Conservation (phyloP, 2,888 invertebrate species). For the Leucophora obtusa region DNA sequence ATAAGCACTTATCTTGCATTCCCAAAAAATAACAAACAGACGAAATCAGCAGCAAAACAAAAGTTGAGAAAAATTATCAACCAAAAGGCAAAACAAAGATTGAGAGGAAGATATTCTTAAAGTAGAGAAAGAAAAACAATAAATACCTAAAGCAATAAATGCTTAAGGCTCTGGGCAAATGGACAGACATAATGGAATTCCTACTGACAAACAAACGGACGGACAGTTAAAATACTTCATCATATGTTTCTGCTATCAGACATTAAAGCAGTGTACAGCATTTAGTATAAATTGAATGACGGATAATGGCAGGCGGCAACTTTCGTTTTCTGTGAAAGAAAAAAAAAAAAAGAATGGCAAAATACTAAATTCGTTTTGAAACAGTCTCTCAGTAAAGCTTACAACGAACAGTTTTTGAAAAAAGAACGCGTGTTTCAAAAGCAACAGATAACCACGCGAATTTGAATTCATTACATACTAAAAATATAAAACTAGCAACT, state of each 20-base stretch:
- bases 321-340: constrained; percentile 50
- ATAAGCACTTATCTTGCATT: constrained; percentile 30
- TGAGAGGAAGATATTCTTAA: not conserved
- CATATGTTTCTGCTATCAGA: constrained; percentile 17
- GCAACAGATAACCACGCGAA: not conserved
- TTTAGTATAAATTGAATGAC: constrained; percentile 15
- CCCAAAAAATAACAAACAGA: constrained; percentile 11
- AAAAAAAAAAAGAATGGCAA: constrained; percentile 6
- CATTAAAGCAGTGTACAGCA: not conserved
- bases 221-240: constrained; percentile 19
- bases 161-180: constrained; percentile 22
- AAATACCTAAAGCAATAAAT: constrained; percentile 11
- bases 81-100: constrained; percentile 5
- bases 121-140: not conserved
- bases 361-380: constrained; percentile 46
- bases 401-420: constrained; percentile 36
- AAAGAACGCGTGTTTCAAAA: constrained; percentile 6
- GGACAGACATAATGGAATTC: constrained; percentile 10
- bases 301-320: constrained; percentile 36
- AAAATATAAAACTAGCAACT: not conserved
- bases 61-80: not conserved
- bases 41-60: constrained; percentile 6
- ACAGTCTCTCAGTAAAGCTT: constrained; percentile 52
- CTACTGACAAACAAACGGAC: constrained; percentile 12
- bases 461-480: no score